A percentile compares a stretch with the other conserved stretches of the same genome.
These are phyloP conservation scores for Caenorhabditis latens DNA, from an alignment of 1,140 invertebrate species.

Conservation along the genomic window DNA sequence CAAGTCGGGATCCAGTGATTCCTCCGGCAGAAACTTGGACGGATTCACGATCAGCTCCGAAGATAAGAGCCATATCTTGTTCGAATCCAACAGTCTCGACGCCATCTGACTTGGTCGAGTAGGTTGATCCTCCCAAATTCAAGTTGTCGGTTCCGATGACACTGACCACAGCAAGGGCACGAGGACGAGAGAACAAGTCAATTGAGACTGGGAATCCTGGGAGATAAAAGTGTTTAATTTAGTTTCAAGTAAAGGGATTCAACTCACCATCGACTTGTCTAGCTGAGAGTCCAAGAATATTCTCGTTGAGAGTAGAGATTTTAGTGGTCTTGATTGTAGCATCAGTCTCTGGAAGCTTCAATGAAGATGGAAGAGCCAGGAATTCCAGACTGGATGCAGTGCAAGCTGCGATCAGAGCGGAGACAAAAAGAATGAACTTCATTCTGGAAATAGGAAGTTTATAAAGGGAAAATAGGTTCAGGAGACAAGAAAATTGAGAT, in stretches of 20 bases:
- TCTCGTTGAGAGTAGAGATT: slow-evolving; percentile 34
- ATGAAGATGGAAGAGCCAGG: neutral
- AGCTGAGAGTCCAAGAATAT: slow-evolving; percentile 31
- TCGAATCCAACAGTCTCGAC: slow-evolving; percentile 28
- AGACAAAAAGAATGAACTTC: slow-evolving; percentile 18
- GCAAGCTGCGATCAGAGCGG: neutral
- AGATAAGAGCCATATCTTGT: slow-evolving; percentile 37
- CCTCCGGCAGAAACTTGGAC: slow-evolving; percentile 43
- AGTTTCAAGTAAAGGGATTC: too few relatives aligned
- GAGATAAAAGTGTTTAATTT: neutral
- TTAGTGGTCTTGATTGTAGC: slow-evolving; percentile 27
- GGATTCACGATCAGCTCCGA: slow-evolving; percentile 51
- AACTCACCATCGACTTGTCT: slow-evolving; percentile 43
- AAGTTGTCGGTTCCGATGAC: slow-evolving; percentile 4
- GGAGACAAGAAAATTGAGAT: too few relatives aligned
- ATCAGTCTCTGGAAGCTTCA: slow-evolving; percentile 20
- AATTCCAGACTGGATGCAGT: slow-evolving; percentile 21
- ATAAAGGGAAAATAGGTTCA: too few relatives aligned
- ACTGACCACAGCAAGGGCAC: slow-evolving; percentile 40
- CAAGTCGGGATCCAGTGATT: slow-evolving; percentile 43
- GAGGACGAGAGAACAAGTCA: slow-evolving; percentile 44
- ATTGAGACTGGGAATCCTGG: slow-evolving; percentile 25
- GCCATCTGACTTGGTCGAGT: neutral
- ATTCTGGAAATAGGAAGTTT: neutral
- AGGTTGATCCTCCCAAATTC: neutral